Percentiles rank a stretch among this genome's conserved stretches.
Conservation (phyloP, 1,140 invertebrate genomes). For the Drosophila bocki region DNA sequence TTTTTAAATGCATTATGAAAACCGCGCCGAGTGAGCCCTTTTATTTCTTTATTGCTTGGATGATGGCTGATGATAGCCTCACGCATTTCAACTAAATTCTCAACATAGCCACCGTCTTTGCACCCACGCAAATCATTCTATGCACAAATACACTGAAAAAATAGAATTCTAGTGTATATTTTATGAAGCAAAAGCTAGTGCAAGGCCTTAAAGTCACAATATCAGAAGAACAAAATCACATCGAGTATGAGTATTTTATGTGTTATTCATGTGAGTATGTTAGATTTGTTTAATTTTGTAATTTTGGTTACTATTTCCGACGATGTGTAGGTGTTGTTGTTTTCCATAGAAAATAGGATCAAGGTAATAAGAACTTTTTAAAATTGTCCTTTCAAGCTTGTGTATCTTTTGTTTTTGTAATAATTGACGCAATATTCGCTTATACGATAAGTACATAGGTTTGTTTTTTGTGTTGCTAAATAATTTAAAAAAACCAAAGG, state of each 20-base stretch:
- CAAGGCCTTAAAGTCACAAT: no score
- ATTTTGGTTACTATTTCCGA: not conserved
- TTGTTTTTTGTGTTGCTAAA: no score
- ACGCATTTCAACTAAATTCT: slow-evolving; percentile 3
- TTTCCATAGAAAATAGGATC: not conserved
- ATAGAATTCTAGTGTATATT: not conserved
- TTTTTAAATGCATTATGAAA: slow-evolving; percentile 72
- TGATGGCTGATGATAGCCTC: not conserved
- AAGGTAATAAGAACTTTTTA: not conserved
- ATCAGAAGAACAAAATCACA: no score
- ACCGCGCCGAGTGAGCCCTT: not conserved
- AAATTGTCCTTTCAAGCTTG: not conserved
- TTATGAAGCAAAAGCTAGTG: not conserved
- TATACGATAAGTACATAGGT: not conserved
- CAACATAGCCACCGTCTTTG: slow-evolving; percentile 2
- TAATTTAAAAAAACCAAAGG: no score
- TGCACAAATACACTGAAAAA: slow-evolving; percentile 7
- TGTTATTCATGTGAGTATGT: not conserved
- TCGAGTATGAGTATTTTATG: not conserved
- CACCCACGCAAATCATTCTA: slow-evolving; percentile 5
- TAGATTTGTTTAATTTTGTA: not conserved
- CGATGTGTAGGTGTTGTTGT: not conserved
- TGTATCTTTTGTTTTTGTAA: not conserved
- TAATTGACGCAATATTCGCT: not conserved
- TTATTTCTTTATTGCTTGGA: slow-evolving; percentile 5